Evolutionary conservation across 2,797 vertebrate species (phyloP), one percentile per base, ranked within the genome.

Genomic region (Poecilia gillii): DNA sequence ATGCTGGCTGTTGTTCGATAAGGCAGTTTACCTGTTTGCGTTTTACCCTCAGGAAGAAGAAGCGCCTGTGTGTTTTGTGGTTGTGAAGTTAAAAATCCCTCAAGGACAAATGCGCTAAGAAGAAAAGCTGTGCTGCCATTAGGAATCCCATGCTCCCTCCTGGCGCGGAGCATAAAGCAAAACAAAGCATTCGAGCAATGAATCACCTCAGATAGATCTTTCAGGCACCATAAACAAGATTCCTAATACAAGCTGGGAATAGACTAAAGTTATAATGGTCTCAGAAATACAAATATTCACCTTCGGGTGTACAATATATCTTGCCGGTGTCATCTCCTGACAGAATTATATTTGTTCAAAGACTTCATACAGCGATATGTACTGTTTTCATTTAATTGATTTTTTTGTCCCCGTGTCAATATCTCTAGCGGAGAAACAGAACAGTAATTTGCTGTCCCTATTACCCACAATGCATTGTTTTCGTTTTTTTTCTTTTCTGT

Each of bases 201-300:
- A 92, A 94, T 95, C 89, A 93, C 80, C 76, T 81, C 81, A 84
- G 84, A 93, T 90, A 88, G 90, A 93, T 94, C 84, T 90, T 91
- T 88, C 85, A 92, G 89, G 88, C 74, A n/a, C 78, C 89, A 86
- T 92, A 92, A 94, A 94, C 91, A 94, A 93, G 80, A 89, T 88
- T 87, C 82, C 87, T 83, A 86, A 90, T 90, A 88, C 72, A 76
- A 84, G 81, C 70, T 81, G 82, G 90, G 87, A 91, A 90, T 81
- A 91, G 85, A 91, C 80, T 78, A 76, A 88, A 89, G 90, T 93
- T 92, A 86, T 86, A 86, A 90, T 93, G 88, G 84, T 88, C 86
- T 85, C 81, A 89, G 81, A 91, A 91, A 92, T 87, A 93, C 89
- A 93, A 93, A 93, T 90, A 92, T 92, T 94, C 88, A 92, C 91